A percentile compares a stretch with the other conserved stretches of the same genome.
phyloP scores from a whole-genome alignment of 2,113 vertebrate species.

The Rhynchopsitta pachyrhyncha region DNA sequence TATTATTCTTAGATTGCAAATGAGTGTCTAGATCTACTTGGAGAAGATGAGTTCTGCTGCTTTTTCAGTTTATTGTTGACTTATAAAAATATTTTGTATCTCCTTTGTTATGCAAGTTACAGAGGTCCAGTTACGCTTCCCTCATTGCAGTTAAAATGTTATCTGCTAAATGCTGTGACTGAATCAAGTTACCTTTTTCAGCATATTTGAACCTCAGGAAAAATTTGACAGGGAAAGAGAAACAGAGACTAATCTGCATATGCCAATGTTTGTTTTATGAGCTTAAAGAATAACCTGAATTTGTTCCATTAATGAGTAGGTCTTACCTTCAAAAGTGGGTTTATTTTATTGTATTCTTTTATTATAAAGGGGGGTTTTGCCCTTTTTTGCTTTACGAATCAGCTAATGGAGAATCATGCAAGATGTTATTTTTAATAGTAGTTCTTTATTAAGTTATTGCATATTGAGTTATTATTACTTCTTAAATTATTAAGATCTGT shows the following conservation, averaged over 20 bases:
- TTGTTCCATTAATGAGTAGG: not conserved
- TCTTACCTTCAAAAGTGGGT: not conserved
- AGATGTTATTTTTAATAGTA: not conserved
- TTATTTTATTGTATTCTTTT: not conserved
- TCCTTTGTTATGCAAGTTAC: not conserved
- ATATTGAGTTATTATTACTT: not conserved
- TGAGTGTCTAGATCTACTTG: not conserved
- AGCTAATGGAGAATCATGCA: not conserved
- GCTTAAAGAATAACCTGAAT: not conserved
- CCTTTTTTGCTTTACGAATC: not conserved
- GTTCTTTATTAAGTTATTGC: not conserved
- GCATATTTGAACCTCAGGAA: not conserved
- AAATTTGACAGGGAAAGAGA: not conserved
- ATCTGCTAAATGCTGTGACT: not conserved
- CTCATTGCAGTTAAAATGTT: not conserved
- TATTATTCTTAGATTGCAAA: not conserved
- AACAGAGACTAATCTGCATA: not conserved
- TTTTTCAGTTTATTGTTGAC: not conserved
- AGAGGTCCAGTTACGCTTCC: not conserved
- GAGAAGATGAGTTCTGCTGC: not conserved
- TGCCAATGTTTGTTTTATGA: not conserved
- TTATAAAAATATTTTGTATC: not conserved
- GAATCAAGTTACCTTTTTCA: not conserved
- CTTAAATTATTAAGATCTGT: not conserved
- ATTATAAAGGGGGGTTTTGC: not conserved